Evolutionary conservation across 2,797 vertebrate species (phyloP).

Genomic region (Poeciliopsis presidionis): DNA sequence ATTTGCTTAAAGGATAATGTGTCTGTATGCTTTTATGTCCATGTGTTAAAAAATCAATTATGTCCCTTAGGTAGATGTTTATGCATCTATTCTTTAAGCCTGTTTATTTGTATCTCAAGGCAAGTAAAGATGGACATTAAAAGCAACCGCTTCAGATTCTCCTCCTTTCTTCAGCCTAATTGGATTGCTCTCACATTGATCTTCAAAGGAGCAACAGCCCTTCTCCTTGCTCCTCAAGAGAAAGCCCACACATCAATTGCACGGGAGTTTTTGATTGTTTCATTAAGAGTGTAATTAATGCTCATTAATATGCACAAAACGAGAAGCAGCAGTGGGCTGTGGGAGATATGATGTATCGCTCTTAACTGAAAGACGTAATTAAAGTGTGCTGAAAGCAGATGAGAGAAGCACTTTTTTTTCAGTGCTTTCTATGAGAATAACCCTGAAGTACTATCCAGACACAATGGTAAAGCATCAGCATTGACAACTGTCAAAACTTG

Average conservation of each 20-base stretch:
- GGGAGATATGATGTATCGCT: constrained; percentile 71
- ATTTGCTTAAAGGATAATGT: constrained; percentile 55
- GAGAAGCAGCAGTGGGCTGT: constrained; percentile 61
- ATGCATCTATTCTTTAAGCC: constrained; percentile 46
- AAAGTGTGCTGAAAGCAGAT: constrained; percentile 73
- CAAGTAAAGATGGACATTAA: constrained; percentile 69
- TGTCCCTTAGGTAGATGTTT: constrained; percentile 43
- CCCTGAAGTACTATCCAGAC: constrained; percentile 71
- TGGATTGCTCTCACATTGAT: constrained; percentile 84
- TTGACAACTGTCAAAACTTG: constrained; percentile 69
- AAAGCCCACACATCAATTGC: constrained; percentile 79
- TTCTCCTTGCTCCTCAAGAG: constrained; percentile 71
- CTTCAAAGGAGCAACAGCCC: constrained; percentile 78
- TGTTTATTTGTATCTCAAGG: constrained; percentile 52
- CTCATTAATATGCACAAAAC: constrained; percentile 85
- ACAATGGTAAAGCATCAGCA: constrained; percentile 67
- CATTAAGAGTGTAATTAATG: constrained; percentile 85
- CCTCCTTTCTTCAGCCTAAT: constrained; percentile 80
- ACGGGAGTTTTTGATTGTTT: constrained; percentile 81
- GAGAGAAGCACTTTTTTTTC: constrained; percentile 69
- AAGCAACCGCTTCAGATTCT: constrained; percentile 70
- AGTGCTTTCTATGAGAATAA: constrained; percentile 69
- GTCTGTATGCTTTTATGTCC: constrained; percentile 23
- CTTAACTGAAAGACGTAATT: constrained; percentile 78
- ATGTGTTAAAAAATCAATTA: constrained; percentile 33